Evolutionary conservation across 1,140 invertebrate species (phyloP).

Genomic region (Euglossa dilemma): DNA sequence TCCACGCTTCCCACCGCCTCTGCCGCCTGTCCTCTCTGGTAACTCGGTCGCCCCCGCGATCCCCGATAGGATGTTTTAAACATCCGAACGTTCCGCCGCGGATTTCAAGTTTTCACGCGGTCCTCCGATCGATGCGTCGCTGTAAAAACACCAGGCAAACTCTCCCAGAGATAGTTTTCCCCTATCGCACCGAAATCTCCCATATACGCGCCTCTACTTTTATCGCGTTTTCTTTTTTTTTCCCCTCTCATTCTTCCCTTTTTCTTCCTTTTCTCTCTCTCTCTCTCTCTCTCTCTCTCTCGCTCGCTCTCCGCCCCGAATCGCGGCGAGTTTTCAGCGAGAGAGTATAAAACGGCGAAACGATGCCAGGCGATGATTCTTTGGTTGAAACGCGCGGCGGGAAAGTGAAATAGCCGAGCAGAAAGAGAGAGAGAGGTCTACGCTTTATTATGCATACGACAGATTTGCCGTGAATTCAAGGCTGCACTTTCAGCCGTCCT

Average conservation of each 20-base stretch:
- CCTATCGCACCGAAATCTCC: too few relatives aligned
- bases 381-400: not conserved
- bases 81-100: not conserved
- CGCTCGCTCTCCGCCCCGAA: not conserved
- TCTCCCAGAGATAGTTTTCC: too few relatives aligned
- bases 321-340: not conserved
- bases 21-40: not conserved
- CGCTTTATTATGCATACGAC: conserved; percentile 67
- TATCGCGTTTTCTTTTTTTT: not conserved
- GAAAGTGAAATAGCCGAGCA: conserved; percentile 27
- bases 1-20: not conserved
- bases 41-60: not conserved
- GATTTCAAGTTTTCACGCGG: not conserved
- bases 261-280: not conserved
- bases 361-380: conserved; percentile 24
- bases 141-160: not conserved
- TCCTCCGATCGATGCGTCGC: not conserved
- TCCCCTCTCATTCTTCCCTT: too few relatives aligned
- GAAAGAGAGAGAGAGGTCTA: not conserved
- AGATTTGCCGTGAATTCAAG: conserved; percentile 59
- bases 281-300: too few relatives aligned
- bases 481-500: conserved; percentile 42
- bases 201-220: too few relatives aligned
- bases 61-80: not conserved
- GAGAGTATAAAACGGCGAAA: not conserved